Evolutionary conservation across 2,113 vertebrate genomes (phyloP).

Genomic region (Hyperopisus bebe): DNA sequence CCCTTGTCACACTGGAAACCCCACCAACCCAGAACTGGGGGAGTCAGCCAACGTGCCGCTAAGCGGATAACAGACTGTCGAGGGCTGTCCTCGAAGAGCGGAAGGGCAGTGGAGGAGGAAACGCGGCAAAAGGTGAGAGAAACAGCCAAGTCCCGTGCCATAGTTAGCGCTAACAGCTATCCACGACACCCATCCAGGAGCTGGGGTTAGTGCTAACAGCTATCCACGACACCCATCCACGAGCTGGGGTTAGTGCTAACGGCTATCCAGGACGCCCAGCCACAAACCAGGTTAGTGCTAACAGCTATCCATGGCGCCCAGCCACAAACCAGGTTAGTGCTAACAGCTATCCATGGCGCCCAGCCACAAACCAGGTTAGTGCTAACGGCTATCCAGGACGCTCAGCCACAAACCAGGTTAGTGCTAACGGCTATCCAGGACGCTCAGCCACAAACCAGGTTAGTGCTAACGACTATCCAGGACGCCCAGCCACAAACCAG

Average conservation of each 20-base stretch:
- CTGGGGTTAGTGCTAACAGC: neutral
- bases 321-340: neutral
- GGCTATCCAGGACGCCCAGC: too few relatives aligned
- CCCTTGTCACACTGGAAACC: neutral
- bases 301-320: neutral
- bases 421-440: neutral
- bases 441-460: neutral
- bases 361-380: neutral
- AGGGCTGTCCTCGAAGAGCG: too few relatives aligned
- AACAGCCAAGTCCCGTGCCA: neutral
- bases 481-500: neutral
- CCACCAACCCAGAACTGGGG: neutral
- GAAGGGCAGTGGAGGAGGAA: neutral
- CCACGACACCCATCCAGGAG: too few relatives aligned
- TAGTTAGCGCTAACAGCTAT: too few relatives aligned
- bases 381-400: neutral
- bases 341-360: neutral
- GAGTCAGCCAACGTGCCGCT: neutral
- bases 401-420: neutral
- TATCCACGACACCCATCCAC: neutral
- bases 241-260: neutral
- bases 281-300: neutral
- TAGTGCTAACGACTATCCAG: neutral
- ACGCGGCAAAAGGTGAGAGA: neutral
- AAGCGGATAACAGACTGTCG: too few relatives aligned